A percentile compares a stretch with the other conserved stretches of the same genome.
Conservation (phyloP, 2,113 vertebrate genomes). For the Cynocephalus volans region DNA sequence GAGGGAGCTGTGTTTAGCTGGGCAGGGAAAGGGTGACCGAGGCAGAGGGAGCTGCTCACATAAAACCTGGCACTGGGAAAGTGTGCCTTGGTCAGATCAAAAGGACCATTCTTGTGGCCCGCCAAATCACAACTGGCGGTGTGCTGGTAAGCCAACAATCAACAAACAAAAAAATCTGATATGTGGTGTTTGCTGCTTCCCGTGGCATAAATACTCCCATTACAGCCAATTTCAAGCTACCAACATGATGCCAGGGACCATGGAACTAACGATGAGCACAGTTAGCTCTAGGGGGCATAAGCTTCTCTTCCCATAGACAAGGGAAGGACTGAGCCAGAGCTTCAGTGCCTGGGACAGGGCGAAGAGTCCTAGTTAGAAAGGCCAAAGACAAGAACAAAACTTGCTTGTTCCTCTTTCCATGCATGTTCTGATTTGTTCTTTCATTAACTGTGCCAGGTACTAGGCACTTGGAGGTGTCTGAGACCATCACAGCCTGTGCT, state of each 20-base stretch:
- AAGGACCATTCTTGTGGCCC: background rate
- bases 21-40: background rate
- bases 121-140: background rate
- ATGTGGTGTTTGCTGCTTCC: background rate
- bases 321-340: background rate
- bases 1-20: background rate
- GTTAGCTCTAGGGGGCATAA: fast-evolving
- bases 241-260: fast-evolving
- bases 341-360: background rate
- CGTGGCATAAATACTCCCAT: background rate
- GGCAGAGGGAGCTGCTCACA: background rate
- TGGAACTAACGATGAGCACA: background rate
- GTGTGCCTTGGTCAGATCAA: background rate
- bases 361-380: background rate
- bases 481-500: background rate
- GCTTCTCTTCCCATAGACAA: background rate
- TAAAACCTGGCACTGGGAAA: background rate
- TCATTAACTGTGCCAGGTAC: background rate
- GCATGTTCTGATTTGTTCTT: background rate
- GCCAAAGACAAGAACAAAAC: background rate
- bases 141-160: background rate
- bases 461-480: background rate
- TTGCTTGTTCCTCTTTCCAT: fast-evolving
- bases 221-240: background rate
- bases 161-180: background rate